phyloP scores from a whole-genome alignment of 2,113 vertebrate genomes.

The Datnioides undecimradiatus region DNA sequence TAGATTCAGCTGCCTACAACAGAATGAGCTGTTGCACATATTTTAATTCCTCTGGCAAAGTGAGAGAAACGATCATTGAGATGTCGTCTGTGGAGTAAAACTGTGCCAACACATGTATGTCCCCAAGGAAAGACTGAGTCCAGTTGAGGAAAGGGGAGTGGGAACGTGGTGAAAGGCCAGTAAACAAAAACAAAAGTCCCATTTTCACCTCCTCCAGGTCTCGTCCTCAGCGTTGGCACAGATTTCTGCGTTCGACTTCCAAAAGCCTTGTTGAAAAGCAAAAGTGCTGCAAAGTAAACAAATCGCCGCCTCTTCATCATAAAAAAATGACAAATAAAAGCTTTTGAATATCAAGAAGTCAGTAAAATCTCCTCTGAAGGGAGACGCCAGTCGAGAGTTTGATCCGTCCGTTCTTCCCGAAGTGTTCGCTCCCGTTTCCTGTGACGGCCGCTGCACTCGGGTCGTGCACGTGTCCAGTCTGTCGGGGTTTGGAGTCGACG shows the following conservation, averaged over 20 bases:
- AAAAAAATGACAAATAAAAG: conserved; percentile 63
- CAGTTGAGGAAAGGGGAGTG: neutral
- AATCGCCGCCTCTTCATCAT: conserved; percentile 37
- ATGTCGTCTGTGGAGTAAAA: conserved; percentile 29
- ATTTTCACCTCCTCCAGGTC: neutral
- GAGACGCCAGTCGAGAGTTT: conserved; percentile 39
- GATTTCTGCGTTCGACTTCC: conserved; percentile 43
- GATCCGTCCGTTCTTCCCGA: neutral
- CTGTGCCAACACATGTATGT: conserved; percentile 8
- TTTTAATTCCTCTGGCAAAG: conserved; percentile 31
- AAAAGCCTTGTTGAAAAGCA: conserved; percentile 26
- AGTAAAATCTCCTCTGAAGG: conserved; percentile 47
- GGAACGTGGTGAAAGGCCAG: conserved; percentile 42
- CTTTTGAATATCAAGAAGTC: conserved; percentile 72
- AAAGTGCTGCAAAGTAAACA: conserved; percentile 67
- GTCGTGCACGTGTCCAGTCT: conserved; percentile 1
- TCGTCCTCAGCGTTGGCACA: conserved; percentile 55
- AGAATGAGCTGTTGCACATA: conserved; percentile 16
- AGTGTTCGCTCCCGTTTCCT: conserved; percentile 19
- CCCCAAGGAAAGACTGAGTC: neutral
- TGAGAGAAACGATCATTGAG: conserved; percentile 6
- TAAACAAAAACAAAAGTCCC: conserved; percentile 37
- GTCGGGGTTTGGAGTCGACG: conserved; percentile 10
- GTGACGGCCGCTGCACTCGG: conserved; percentile 2
- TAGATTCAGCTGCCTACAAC: conserved; percentile 61